Evolutionary conservation across 2,113 vertebrate genomes (phyloP).

Genomic region (Sebastes schlegelii): DNA sequence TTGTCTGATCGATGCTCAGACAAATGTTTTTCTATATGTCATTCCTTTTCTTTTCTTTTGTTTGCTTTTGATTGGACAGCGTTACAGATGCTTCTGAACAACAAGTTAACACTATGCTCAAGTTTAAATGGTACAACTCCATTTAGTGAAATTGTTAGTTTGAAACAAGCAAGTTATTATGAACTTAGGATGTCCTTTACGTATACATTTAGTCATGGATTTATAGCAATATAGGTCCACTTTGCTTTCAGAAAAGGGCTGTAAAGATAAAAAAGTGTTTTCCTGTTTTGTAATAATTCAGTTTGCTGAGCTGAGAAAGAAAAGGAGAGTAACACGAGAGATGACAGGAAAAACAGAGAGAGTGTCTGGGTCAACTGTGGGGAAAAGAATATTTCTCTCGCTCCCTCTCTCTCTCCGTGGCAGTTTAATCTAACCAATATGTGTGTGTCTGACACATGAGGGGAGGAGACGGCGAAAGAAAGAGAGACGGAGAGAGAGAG

Average conservation of each 20-base stretch:
- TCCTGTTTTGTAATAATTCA: background rate
- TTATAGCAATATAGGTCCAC: background rate
- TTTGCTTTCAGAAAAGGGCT: background rate
- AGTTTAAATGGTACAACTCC: background rate
- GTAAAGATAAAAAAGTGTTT: background rate
- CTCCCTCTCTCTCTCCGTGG: conserved; percentile 52
- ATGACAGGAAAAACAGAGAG: conserved; percentile 19
- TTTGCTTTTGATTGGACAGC: background rate
- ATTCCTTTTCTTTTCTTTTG: background rate
- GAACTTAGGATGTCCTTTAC: background rate
- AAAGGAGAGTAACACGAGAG: background rate
- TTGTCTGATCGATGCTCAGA: background rate
- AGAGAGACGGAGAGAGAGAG: conserved; percentile 42
- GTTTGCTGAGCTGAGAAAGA: conserved; percentile 9
- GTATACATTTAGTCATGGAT: too few species aligned
- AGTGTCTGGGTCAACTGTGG: conserved; percentile 60
- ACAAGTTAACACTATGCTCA: background rate
- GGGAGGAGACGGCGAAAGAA: conserved; percentile 62
- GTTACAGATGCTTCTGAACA: background rate
- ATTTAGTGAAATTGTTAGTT: background rate
- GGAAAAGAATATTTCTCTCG: conserved; percentile 41
- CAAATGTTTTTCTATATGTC: background rate
- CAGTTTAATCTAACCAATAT: conserved; percentile 78
- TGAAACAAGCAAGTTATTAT: background rate
- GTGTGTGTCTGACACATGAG: conserved; percentile 67